Percentiles rank a stretch among this genome's conserved stretches.
These are phyloP conservation scores for Pygoscelis adeliae DNA, from an alignment of 2,113 vertebrate species.

Conservation along the genomic window DNA sequence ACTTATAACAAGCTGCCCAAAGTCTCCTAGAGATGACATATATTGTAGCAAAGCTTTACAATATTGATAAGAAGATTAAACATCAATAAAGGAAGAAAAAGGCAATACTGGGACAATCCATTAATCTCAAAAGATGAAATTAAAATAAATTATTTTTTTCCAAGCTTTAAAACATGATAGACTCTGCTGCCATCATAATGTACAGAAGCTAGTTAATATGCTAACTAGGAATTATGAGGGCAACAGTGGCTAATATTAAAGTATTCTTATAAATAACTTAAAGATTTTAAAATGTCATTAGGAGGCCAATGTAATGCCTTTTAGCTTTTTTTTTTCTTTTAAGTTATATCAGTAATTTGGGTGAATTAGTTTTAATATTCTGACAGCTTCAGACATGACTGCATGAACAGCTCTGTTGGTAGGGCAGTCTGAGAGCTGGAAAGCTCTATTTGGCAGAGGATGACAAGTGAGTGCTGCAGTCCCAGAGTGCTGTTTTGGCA, in stretches of 20 bases:
- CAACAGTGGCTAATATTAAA: background rate
- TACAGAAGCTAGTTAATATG: background rate
- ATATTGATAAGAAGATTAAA: background rate
- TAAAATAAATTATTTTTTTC: background rate
- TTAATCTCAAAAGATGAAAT: background rate
- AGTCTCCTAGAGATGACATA: background rate
- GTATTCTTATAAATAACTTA: background rate
- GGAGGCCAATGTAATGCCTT: background rate
- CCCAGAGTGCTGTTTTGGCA: background rate
- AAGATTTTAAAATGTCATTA: background rate
- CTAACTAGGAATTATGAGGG: background rate
- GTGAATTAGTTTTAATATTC: background rate
- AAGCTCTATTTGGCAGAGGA: background rate
- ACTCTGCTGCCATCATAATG: background rate
- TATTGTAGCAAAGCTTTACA: background rate
- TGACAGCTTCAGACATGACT: background rate
- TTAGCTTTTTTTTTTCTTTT: background rate
- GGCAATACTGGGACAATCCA: background rate
- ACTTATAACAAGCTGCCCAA: background rate
- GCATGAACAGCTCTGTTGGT: background rate
- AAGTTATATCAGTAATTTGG: background rate
- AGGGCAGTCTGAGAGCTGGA: background rate
- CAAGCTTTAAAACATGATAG: background rate
- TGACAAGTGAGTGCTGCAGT: background rate
- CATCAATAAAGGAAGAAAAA: background rate